Conservation (phyloP, 2,888 invertebrate species). For the Sminthurides aquaticus region DNA sequence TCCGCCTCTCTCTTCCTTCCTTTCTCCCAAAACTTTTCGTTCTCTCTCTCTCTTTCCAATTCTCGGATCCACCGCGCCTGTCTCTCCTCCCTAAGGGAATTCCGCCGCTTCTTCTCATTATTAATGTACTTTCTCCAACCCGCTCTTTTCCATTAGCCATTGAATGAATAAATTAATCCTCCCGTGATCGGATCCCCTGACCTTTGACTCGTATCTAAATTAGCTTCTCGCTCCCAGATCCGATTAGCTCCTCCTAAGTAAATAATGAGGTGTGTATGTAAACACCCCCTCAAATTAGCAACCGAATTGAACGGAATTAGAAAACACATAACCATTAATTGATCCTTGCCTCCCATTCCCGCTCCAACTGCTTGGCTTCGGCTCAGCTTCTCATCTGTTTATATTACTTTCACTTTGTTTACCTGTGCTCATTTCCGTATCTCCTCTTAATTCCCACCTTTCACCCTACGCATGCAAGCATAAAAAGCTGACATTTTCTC, state of each 20-base stretch:
- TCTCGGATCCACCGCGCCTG: no score
- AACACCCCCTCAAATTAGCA: background rate
- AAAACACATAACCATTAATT: constrained; percentile 1
- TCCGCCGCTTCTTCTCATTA: background rate
- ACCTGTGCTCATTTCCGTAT: no score
- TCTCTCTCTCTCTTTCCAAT: background rate
- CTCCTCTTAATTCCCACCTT: no score
- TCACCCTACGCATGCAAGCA: no score
- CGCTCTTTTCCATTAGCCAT: background rate
- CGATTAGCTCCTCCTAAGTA: background rate
- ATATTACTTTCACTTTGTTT: no score
- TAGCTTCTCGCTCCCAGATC: background rate
- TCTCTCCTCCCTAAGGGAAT: no score
- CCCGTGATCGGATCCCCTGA: background rate
- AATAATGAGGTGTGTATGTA: background rate
- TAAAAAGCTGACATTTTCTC: no score
- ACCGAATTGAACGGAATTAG: background rate
- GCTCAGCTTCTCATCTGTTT: no score
- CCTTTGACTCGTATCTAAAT: background rate
- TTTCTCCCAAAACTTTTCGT: background rate
- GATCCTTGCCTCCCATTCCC: no score
- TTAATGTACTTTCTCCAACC: background rate
- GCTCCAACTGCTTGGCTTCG: no score
- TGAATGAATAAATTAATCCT: background rate
- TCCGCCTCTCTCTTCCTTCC: background rate